Base-by-base conservation (phyloP, 2,888 invertebrate species). In the Rhagophthalmus giganteus region DNA sequence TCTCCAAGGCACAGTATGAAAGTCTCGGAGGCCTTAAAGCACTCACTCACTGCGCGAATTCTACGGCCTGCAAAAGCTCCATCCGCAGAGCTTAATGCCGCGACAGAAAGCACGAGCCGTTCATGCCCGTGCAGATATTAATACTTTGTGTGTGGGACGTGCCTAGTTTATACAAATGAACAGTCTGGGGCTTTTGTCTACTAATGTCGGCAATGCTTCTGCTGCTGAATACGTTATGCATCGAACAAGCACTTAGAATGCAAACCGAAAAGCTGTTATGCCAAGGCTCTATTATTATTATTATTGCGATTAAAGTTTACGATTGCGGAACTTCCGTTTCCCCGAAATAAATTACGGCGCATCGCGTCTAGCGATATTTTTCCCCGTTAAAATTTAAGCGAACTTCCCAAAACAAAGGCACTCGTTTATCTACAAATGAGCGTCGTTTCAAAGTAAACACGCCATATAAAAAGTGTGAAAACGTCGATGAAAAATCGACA, bases 61-160 rank as follows among this genome's bases (percentile, higher is more conserved):
- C 37, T 31, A 32, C 41, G 25, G 32, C 12, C 37, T 30, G 40
- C 48, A 42, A 48, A 53, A 53, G 46, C 48, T 53, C 39, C 47
- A 32, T 27, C 42, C 13, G 39, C 38, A 30, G 31, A 42, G 37
- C 42, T 37, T 50, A 42, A 42, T 40, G 25, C 44, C 46, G 40
- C 34, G 44, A 46, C 52, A 54, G 47, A 53, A 53, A 53, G 48
- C 53, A 48, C 53, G 48, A 53, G 47, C 31, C 53, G 38, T 48
- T 53, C 53, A 38, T 56, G 49, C 47, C 40, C 34, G 54, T 53
- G 52, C 58, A 57, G 57, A 59, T 57, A 59, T 59, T 57, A 57
- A 57, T 57, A 59, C 55, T 57, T 57, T 57, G 57, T 57, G 59
- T 59, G 59, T 55, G 49, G 34, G 57, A 59, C 59, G 59, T 59